Evolutionary conservation across 2,888 invertebrate genomes (phyloP), one percentile per base, ranked within the genome.

Genomic region (Mycogona germanica): DNA sequence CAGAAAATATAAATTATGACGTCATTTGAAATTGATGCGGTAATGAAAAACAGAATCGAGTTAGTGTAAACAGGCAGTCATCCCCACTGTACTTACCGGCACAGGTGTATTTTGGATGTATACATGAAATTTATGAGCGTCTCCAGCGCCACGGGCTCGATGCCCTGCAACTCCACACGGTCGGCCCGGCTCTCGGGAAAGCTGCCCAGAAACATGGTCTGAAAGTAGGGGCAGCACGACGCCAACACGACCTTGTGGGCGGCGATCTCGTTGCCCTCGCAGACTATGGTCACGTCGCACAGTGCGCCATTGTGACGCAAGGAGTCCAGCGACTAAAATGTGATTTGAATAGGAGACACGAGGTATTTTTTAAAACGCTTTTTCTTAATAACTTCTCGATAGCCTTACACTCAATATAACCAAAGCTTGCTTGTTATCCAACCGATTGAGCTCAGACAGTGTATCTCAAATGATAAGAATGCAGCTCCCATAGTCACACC

Each of bases 121-220:
- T 73, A 73, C 14, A 71, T 68, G 59, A 71, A 73, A 47, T 72
- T 69, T 35, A 73, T 66, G 26, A 73, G 64, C 45, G 63, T 61
- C 35, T 66, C 62, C 44, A 73, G 60, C 2, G 68, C 68, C 52
- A 63, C 64, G 5, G 70, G 65, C 21, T 62, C 62, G 30, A 65
- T 59, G 19, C 62, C 63, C 40, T 65, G 62, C 50, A 65, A 57
- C 37, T 53, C 56, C 12, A 56, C 50, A 17, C 56, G 48, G 9
- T 56, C 56, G 12, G 56, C 53, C 21, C 35, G 25, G 30, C 56
- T 56, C 30, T 56, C 56, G 3, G 53, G 55, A 17, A 56, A 44
- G 46, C 50, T 55, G 3, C 53, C 53, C 19, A 56, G 50, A 37
- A 57, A 57, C 57, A 57, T 57, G 23, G 49, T 51, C 41, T 57